phyloP scores from a whole-genome alignment of 1,140 invertebrate genomes.

The Pectinophora gossypiella region DNA sequence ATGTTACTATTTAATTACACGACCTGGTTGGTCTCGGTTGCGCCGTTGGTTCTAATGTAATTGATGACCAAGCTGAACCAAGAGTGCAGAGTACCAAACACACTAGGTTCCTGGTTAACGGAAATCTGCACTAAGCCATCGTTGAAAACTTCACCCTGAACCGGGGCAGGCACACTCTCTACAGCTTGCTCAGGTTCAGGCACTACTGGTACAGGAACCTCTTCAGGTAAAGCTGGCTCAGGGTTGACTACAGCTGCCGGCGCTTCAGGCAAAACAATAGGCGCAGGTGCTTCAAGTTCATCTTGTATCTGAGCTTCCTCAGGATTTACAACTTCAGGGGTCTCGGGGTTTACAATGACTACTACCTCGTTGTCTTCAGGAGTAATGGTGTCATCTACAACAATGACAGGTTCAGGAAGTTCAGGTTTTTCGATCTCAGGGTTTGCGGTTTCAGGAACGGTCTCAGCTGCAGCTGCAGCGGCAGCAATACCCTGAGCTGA shows the following conservation, averaged over 20 bases:
- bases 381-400: conserved; percentile 7
- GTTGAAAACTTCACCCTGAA: conserved; percentile 39
- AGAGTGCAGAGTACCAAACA: conserved; percentile 34
- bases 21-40: too few relatives aligned
- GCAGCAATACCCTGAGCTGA: conserved; percentile 35
- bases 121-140: conserved; percentile 42
- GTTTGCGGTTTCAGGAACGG: neutral
- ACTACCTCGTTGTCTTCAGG: neutral
- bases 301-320: too few relatives aligned
- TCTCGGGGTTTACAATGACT: neutral
- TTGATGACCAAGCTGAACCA: conserved; percentile 55
- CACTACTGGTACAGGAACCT: conserved; percentile 15
- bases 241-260: conserved; percentile 12
- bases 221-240: conserved; percentile 14
- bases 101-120: conserved; percentile 33
- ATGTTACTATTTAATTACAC: too few relatives aligned
- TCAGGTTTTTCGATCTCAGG: conserved; percentile 5
- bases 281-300: conserved; percentile 9
- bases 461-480: conserved; percentile 26
- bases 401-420: neutral
- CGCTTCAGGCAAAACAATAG: conserved; percentile 10
- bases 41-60: conserved; percentile 31
- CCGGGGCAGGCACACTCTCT: too few relatives aligned
- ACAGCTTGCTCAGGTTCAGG: conserved; percentile 3
- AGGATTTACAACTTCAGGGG: conserved; percentile 15